Base-by-base conservation (phyloP, 2,113 vertebrate genomes). In the Epinephelus fuscoguttatus region DNA sequence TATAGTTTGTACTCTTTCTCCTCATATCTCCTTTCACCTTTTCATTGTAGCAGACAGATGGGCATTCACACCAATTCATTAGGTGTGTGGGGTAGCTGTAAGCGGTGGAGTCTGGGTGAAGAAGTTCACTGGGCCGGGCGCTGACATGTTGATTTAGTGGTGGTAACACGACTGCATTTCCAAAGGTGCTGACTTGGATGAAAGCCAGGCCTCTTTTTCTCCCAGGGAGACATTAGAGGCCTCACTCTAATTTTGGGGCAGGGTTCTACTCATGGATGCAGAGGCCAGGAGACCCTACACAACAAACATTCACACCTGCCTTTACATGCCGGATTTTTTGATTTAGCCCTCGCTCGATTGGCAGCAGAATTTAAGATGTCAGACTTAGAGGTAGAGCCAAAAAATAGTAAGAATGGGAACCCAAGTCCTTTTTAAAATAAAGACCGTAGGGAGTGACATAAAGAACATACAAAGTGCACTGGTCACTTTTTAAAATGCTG, bases 131-230 rank as follows among this genome's bases (percentile, higher is more conserved):
- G 85, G 90, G 89, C 88, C 53, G 86, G 91, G 92, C 68, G 95
- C 92, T 95, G 95, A 96, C 95, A 95, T 95, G 94, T 95, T 95
- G 94, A 95, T 95, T 95, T 95, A 95, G 92, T 94, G 89, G 91
- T 71, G 89, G 94, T 95, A 95, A 95, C 94, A 91, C 91, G 89
- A 96, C 92, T 94, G 94, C 94, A 93, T 93, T 95, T 94, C 93
- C 92, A 94, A 95, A 96, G 94, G 94, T 95, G 94, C 94, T 94
- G 93, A 95, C 93, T 95, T 95, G 94, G 95, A 95, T 73, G 72
- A 94, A 94, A 93, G 91, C 94, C 95, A 95, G 94, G 83, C 88
- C 90, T 92, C 88, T 78, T 88, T 95, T 89, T 93, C 89, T 93
- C 93, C 91, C 82, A 91, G 93, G 89, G 89, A 92, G 80, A 91